Percentiles rank a stretch among this genome's conserved stretches.
Conservation (phyloP, 2,797 vertebrate species). For the Coregonus ussuriensis region DNA sequence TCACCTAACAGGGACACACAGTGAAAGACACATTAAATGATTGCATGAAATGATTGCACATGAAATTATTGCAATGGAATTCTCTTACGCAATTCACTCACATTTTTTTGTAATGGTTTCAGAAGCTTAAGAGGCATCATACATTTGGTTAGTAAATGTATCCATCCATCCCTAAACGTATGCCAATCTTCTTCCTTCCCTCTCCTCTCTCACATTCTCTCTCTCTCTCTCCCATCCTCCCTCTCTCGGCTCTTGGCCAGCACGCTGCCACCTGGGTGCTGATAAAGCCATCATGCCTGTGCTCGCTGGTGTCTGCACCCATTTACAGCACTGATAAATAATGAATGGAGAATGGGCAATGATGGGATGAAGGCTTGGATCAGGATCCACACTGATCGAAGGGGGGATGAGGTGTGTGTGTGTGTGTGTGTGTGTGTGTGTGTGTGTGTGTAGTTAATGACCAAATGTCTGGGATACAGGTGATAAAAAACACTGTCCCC, state of each 20-base stretch:
- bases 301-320: slow-evolving; percentile 64
- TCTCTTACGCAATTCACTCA: background rate
- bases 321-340: slow-evolving; percentile 66
- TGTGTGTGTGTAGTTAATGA: slow-evolving; percentile 39
- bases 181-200: slow-evolving; percentile 8
- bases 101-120: background rate
- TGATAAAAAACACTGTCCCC: slow-evolving; percentile 64
- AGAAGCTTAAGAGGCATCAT: background rate
- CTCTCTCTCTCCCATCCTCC: slow-evolving; percentile 16
- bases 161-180: background rate
- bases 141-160: background rate
- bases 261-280: slow-evolving; percentile 57
- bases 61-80: background rate
- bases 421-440: background rate
- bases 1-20: slow-evolving; percentile 39
- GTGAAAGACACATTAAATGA: background rate
- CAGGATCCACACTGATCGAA: slow-evolving; percentile 23
- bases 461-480: slow-evolving; percentile 66
- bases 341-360: slow-evolving; percentile 54
- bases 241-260: slow-evolving; percentile 52
- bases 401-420: slow-evolving; percentile 2
- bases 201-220: slow-evolving; percentile 15
- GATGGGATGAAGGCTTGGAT: slow-evolving; percentile 47
- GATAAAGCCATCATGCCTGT: slow-evolving; percentile 60
- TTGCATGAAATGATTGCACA: background rate